Percentiles rank a stretch among this genome's conserved stretches.
Evolutionary conservation across 2,113 vertebrate species (phyloP).

Genomic region (Sceloporus tristichus): DNA sequence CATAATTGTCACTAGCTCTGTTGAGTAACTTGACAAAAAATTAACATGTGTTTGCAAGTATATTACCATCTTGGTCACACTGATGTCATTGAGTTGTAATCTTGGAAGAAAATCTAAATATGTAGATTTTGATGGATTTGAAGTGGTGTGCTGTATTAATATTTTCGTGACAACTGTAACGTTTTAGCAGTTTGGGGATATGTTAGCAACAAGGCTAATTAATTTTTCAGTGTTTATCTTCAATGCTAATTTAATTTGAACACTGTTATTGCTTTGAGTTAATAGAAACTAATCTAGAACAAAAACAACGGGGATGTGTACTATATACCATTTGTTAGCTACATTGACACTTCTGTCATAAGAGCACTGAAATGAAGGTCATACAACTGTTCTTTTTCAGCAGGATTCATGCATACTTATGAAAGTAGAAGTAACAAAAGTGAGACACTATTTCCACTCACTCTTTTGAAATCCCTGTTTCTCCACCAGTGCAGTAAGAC

Average conservation of each 20-base stretch:
- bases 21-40: not conserved
- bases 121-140: not conserved
- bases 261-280: not conserved
- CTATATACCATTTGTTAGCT: not conserved
- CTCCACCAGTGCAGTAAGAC: not conserved
- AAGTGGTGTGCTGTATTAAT: too few species aligned
- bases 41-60: not conserved
- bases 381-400: not conserved
- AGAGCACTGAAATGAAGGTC: conserved; percentile 1
- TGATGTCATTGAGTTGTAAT: not conserved
- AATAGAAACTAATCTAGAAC: not conserved
- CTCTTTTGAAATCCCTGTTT: not conserved
- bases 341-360: not conserved
- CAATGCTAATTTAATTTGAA: not conserved
- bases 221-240: not conserved
- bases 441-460: not conserved
- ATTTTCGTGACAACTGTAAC: not conserved
- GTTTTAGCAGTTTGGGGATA: not conserved
- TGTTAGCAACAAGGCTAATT: not conserved
- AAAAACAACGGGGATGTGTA: not conserved
- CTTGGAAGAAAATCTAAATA: not conserved
- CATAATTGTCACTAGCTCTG: not conserved
- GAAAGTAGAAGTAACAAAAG: not conserved
- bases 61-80: not conserved
- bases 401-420: not conserved